These are phyloP conservation scores for Apoderus coryli DNA, from an alignment of 2,888 invertebrate genomes.

Conservation along the genomic window DNA sequence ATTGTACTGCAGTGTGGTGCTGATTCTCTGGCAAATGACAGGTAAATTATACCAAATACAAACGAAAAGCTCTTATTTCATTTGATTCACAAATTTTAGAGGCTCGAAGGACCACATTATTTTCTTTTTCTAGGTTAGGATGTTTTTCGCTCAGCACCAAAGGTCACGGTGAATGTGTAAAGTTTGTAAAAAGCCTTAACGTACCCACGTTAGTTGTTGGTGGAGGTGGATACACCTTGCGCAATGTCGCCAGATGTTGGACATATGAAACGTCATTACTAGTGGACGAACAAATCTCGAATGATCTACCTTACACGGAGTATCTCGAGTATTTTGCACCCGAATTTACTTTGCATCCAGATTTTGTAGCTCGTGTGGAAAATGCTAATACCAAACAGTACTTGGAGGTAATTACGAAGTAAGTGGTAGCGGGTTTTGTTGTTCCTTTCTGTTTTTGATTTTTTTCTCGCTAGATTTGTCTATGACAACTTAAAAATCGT, in stretches of 20 bases:
- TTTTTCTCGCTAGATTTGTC: slow-evolving; percentile 63
- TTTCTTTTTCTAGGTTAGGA: slow-evolving; percentile 46
- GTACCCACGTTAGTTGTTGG: slow-evolving; percentile 61
- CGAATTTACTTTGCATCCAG: slow-evolving; percentile 91
- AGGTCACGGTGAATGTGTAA: slow-evolving; percentile 96
- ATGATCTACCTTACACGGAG: slow-evolving; percentile 91
- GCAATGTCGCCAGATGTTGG: slow-evolving; percentile 98
- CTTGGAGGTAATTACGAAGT: slow-evolving; percentile 71
- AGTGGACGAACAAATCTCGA: slow-evolving; percentile 82
- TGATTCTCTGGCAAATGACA: slow-evolving; percentile 90
- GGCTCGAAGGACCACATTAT: no score
- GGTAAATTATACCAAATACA: slow-evolving; percentile 30
- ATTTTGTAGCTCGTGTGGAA: slow-evolving; percentile 70
- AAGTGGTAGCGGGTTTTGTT: slow-evolving; percentile 13
- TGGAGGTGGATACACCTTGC: slow-evolving; percentile 72
- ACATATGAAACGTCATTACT: slow-evolving; percentile 94
- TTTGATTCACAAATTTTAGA: no score
- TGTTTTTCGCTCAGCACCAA: slow-evolving; percentile 92
- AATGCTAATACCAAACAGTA: slow-evolving; percentile 96
- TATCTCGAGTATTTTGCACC: slow-evolving; percentile 96
- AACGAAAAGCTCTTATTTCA: slow-evolving; percentile 2
- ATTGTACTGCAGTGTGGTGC: slow-evolving; percentile 98
- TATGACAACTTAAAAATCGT: slow-evolving; percentile 89
- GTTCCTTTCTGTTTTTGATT: no score
- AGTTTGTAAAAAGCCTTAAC: slow-evolving; percentile 83